Evolutionary conservation across 1,140 invertebrate species (phyloP), one percentile per base, ranked within the genome.

Genomic region (Drosophila nebulosa): DNA sequence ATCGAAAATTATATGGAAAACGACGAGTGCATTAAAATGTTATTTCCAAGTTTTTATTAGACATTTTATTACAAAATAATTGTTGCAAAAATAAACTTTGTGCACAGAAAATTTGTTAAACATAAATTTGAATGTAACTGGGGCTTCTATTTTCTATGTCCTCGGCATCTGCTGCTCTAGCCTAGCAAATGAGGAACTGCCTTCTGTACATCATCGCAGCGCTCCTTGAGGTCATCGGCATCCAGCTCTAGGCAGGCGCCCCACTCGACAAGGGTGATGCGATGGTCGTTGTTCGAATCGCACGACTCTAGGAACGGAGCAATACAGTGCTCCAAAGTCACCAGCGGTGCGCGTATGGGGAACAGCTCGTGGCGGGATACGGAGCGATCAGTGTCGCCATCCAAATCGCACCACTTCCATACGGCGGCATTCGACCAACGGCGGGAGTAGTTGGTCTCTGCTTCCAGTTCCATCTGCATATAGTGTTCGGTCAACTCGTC

Each of bases 321-420:
- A 90, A 99, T 98, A 92, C 98, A 94, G 81, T 98, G 97, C 92
- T 99, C 98, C 89, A 99, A 93, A 14, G 97, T 95, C 93, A 98
- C 95, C 30, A 99, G 92, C 0, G 97, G 97, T 30, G 97, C 98
- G 46, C 96, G 94, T 80, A 99, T 97, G 12, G 98, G 98, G 93
- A 99, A 98, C 59, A 99, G 92, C 92, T 99, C 98, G 92, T 98
- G 97, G 35, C 97, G 94, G 3, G 97, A 98, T 3, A 98, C 96
- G 65, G 95, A 93, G 50, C 90, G 90, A 92, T 98, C 97, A 79
- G 97, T 96, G 91, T 97, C 94, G 14, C 95, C 95, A 91, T 98
- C 97, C 50, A 99, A 93, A 90, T 99, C 97, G 90, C 97, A 98
- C 96, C 97, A 99, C 91, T 99, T 99, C 98, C 98, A 99, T 60